Base-by-base conservation (phyloP, 2,888 invertebrate genomes). In the Xanthorhoe spadicearia region DNA sequence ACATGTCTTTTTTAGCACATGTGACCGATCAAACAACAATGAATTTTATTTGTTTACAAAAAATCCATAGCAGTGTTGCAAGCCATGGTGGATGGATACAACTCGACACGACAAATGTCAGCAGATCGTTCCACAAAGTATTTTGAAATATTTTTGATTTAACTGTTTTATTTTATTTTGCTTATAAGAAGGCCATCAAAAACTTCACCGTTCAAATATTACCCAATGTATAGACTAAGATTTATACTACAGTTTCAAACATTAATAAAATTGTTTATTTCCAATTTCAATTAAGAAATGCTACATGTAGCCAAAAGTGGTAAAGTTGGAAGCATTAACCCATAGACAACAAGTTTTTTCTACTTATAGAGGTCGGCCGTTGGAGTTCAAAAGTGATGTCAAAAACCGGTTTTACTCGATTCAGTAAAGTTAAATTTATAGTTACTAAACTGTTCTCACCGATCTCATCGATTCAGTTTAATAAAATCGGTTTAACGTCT, bases 351-450 rank as follows among this genome's bases (percentile, higher is more conserved):
- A 23, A 35, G 15, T 32, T 49, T 19, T 19, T 54, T 8, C n/a
- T 4, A n/a, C 8, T 10, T 19, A 83, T 73, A 93, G 86, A 0
- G 96, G 96, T 80, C 91, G 89, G 23, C 87, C 86, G 79, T 95
- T 94, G 82, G 65, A 73, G 71, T 81, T 75, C 50, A 69, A 76
- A 82, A 82, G 82, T 82, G 76, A 78, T 80, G 75, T 57, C 32
- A 32, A 69, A 72, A 78, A 78, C 81, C 77, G 80, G 80, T 81
- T 82, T 77, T 78, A 71, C 63, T 55, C 61, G 61, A 62, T 50
- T 49, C 28, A 49, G 51, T 8, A 15, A n/a, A n/a, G n/a, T 6
- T 2, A 46, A 7, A 15, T 46, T 4, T 46, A 13, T 46, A 46
- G 23, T 23, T 23, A 23, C 23, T 23, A 23, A 23, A 23, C 1